phyloP scores from a whole-genome alignment of 2,113 vertebrate species.

The Toxotes jaculatrix region DNA sequence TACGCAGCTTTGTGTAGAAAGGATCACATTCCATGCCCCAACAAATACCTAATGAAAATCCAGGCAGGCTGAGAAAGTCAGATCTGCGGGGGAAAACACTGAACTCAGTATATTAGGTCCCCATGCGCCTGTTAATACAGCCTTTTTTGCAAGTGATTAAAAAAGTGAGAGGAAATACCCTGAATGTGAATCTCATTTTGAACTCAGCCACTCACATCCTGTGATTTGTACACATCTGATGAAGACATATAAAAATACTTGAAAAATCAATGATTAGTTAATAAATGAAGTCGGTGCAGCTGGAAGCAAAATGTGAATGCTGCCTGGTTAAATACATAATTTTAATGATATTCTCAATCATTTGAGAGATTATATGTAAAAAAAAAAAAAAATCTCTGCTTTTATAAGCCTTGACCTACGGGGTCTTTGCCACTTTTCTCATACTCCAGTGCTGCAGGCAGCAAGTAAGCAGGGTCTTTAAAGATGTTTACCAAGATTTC shows the following conservation, averaged over 20 bases:
- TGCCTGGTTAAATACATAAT: not conserved
- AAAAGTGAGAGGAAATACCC: not conserved
- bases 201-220: not conserved
- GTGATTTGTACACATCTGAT: not conserved
- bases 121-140: constrained; percentile 12
- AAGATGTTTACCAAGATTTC: too few species aligned
- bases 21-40: not conserved
- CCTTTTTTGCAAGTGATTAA: not conserved
- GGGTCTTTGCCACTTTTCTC: too few species aligned
- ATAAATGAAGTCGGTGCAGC: not conserved
- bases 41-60: constrained; percentile 60
- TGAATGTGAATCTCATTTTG: not conserved
- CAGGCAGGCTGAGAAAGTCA: constrained; percentile 44
- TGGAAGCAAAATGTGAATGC: not conserved
- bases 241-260: not conserved
- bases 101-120: constrained; percentile 14
- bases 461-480: too few species aligned
- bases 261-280: too few species aligned
- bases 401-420: too few species aligned
- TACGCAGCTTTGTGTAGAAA: constrained; percentile 3
- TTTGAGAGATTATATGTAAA: too few species aligned
- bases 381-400: too few species aligned
- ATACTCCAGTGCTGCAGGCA: too few species aligned
- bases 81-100: constrained; percentile 33
- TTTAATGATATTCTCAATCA: too few species aligned